Evolutionary conservation across 2,888 invertebrate species (phyloP), one percentile per base, ranked within the genome.

Genomic region (Formica aserva): DNA sequence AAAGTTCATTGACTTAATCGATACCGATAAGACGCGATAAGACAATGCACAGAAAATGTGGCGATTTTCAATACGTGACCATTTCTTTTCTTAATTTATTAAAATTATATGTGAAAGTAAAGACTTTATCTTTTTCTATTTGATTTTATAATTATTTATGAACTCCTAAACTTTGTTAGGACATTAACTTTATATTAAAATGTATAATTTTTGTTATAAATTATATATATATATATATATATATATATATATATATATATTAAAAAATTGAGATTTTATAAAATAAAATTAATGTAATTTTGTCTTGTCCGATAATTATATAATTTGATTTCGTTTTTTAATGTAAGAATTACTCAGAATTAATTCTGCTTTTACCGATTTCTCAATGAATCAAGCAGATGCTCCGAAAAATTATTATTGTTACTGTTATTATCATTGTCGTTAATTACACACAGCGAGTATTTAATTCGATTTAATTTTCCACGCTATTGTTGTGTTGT

Each of bases 401-500:
- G 35, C 65, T 3, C 26, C 22, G 11, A 32, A 2, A 18, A 66
- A 48, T 11, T 32, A 26, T 55, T 13, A 29, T 66, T 13, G 6
- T 48, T 67, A 11, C 45, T 15, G n/a, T 29, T 52, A 52, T 29
- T 48, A n/a, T 69, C 48, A 55, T 57, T 22, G n/a, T 18, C 55
- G 65, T 6, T 77, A 57, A 57, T 41, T 29, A 11, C 15, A 55
- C 11, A 55, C 4, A 29, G 5, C 41, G 29, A 26, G 15, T 15
- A 41, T 41, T 48, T 22, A 52, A 65, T 22, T 77, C 55, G 15
- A 22, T 67, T 66, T 65, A 76, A 57, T 66, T 67, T 57, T 78
- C 41, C 2, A 4, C 8, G 41, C 57, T 57, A 32, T 78, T 67
- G 52, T 52, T 52, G 6, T 38, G 18, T n/a, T 32, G 9, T 11